These are phyloP conservation scores for Heterotis niloticus DNA, from an alignment of 2,113 vertebrate genomes.

Conservation along the genomic window DNA sequence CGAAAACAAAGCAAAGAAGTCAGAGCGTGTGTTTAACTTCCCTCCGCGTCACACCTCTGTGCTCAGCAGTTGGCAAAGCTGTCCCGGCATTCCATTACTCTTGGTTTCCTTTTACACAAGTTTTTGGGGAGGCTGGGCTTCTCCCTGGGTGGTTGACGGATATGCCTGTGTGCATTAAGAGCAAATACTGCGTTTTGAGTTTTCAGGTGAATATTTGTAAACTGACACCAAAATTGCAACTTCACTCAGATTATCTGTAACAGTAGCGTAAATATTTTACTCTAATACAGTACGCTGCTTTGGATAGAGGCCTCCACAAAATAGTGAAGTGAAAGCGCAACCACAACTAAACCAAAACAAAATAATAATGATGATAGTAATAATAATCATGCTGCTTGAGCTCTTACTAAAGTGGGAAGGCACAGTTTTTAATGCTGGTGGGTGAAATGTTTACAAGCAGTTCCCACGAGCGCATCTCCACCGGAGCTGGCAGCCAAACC, in stretches of 20 bases:
- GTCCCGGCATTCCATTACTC: not conserved
- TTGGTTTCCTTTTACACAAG: not conserved
- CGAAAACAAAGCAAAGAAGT: not conserved
- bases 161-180: not conserved
- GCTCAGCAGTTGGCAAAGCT: not conserved
- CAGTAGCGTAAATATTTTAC: not conserved
- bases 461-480: conserved; percentile 11
- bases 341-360: not conserved
- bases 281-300: not conserved
- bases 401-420: not conserved
- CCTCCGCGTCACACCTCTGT: not conserved
- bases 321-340: not conserved
- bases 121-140: not conserved
- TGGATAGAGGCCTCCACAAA: not conserved
- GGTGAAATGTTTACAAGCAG: not conserved
- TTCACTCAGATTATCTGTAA: not conserved
- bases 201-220: too few relatives aligned
- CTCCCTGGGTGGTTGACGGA: not conserved
- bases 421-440: not conserved
- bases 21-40: not conserved
- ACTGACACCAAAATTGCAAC: not conserved
- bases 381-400: not conserved
- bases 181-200: not conserved
- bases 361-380: not conserved
- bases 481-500: not conserved